Evolutionary conservation across 2,113 vertebrate genomes (phyloP).

Genomic region (Callithrix jacchus): DNA sequence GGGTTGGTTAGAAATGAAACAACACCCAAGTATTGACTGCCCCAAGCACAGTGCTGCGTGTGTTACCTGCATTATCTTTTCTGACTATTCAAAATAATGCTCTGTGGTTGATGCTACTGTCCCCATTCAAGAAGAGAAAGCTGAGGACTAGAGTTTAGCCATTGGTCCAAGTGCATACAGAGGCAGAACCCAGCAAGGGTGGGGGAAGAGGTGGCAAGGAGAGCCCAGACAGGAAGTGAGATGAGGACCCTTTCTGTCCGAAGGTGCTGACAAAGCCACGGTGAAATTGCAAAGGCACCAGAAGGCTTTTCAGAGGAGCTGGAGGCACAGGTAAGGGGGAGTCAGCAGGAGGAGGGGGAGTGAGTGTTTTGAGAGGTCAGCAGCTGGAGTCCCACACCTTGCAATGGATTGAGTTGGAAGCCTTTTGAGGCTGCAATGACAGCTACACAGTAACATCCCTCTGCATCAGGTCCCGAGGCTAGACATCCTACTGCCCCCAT

Average conservation of each 20-base stretch:
- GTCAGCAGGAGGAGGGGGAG: not conserved
- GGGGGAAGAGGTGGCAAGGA: not conserved
- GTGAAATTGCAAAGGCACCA: not conserved
- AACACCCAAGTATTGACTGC: not conserved
- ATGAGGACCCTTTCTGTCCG: not conserved
- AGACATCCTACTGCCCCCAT: not conserved
- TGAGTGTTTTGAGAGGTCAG: not conserved
- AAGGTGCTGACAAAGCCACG: not conserved
- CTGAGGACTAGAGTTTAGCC: not conserved
- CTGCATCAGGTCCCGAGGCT: not conserved
- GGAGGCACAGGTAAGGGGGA: not conserved
- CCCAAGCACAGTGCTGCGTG: accelerated
- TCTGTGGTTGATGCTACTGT: accelerated
- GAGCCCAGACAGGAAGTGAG: not conserved
- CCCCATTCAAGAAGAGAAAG: not conserved
- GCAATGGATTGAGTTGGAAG: not conserved
- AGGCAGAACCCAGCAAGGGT: not conserved
- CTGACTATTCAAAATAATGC: not conserved
- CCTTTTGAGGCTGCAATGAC: not conserved
- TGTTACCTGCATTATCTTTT: not conserved
- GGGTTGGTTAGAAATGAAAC: not conserved
- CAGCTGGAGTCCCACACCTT: not conserved
- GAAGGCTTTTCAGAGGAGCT: not conserved
- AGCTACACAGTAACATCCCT: not conserved
- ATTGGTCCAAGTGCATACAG: not conserved